phyloP scores from a whole-genome alignment of 37 sponge, comb jelly and placozoan species.

The Chondrilla cf. caribensis region DNA sequence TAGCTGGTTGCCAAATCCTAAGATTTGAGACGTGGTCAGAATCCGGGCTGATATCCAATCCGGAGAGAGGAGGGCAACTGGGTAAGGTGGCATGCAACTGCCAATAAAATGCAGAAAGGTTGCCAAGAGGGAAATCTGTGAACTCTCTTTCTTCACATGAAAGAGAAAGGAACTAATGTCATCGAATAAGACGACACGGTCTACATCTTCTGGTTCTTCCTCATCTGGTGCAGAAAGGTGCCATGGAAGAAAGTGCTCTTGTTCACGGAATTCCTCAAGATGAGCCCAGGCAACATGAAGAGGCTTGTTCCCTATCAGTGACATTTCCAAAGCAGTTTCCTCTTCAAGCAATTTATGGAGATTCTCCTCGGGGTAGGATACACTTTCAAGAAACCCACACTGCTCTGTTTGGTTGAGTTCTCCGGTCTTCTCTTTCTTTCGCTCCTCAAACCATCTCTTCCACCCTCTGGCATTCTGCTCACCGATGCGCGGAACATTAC shows the following conservation, averaged over 20 bases:
- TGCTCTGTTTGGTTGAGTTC: background rate
- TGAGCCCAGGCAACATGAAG: constrained; percentile 60
- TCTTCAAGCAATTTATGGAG: background rate
- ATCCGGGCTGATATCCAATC: background rate
- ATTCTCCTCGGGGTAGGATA: background rate
- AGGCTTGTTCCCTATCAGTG: constrained; percentile 17
- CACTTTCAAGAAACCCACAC: background rate
- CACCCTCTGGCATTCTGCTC: constrained; percentile 69
- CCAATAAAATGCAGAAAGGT: constrained; percentile 72
- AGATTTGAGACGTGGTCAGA: background rate
- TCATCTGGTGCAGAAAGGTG: constrained; percentile 25
- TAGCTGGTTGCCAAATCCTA: background rate
- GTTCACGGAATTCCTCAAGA: constrained; percentile 52
- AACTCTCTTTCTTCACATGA: constrained; percentile 18
- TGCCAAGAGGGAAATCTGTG: constrained; percentile 42
- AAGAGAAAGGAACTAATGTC: constrained; percentile 65
- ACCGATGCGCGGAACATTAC: constrained; percentile 63
- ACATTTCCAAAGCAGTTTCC: constrained; percentile 23
- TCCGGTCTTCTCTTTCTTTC: background rate
- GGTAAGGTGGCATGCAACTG: constrained; percentile 18
- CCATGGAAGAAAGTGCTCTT: constrained; percentile 57
- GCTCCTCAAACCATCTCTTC: constrained; percentile 51
- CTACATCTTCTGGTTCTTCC: constrained; percentile 68
- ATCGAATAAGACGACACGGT: constrained; percentile 75
- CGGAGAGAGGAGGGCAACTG: constrained; percentile 6